These are phyloP conservation scores for Nasonia longicornis DNA, from an alignment of 1,140 invertebrate genomes.

Conservation along the genomic window DNA sequence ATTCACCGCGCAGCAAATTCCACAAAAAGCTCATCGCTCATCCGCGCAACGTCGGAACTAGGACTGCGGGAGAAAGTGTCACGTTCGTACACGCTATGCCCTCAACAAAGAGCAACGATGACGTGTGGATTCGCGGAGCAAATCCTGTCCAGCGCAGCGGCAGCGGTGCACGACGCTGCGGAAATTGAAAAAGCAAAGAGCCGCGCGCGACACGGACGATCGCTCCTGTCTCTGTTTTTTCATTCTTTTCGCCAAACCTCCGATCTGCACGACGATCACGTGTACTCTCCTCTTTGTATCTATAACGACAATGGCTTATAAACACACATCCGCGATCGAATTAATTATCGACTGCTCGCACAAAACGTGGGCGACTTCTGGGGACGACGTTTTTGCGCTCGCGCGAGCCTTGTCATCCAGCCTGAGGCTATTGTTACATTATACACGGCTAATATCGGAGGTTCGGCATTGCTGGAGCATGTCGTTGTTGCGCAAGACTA, in stretches of 20 bases:
- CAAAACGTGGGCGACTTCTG: too few species aligned
- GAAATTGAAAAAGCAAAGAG: constrained; percentile 15
- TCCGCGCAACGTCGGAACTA: background rate
- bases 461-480: background rate
- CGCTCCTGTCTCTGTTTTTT: background rate
- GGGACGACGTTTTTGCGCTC: too few species aligned
- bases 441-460: background rate
- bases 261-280: too few species aligned
- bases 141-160: background rate
- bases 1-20: background rate
- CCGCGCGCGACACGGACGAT: constrained; percentile 6
- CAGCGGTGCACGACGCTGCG: background rate
- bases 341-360: background rate
- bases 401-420: background rate
- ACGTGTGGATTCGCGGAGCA: background rate
- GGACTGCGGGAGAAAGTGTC: background rate
- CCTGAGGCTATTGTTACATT: background rate
- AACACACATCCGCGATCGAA: background rate
- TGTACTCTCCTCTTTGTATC: too few species aligned
- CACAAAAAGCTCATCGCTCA: background rate
- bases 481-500: background rate
- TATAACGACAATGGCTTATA: background rate
- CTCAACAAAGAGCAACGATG: background rate
- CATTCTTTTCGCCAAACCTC: background rate
- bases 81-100: background rate